Evolutionary conservation across 2,113 vertebrate species (phyloP).

Genomic region (Ptilorrhoa leucosticta): DNA sequence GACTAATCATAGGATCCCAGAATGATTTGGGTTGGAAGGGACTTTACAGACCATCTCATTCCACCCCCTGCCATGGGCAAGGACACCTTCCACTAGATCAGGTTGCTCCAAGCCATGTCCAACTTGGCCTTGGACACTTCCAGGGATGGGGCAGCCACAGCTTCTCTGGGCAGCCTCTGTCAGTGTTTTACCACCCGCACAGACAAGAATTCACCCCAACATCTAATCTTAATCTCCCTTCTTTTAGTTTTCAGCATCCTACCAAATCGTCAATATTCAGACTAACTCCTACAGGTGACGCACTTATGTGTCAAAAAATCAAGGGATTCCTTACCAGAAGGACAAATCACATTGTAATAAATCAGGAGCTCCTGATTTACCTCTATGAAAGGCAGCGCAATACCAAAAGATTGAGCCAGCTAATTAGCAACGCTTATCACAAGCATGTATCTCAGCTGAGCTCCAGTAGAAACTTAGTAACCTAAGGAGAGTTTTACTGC

Average conservation of each 20-base stretch:
- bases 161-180: neutral
- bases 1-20: neutral
- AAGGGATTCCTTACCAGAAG: neutral
- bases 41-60: neutral
- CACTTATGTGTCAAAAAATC: neutral
- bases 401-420: neutral
- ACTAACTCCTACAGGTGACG: neutral
- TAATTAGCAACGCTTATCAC: neutral
- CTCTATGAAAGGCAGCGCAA: neutral
- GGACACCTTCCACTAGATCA: neutral
- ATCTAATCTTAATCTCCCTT: neutral
- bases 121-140: neutral
- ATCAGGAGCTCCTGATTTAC: neutral
- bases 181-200: fast-evolving
- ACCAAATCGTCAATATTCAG: neutral
- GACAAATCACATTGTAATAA: neutral
- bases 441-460: fast-evolving
- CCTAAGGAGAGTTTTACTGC: neutral
- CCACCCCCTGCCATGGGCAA: neutral
- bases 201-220: neutral
- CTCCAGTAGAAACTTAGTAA: neutral
- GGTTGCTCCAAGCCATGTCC: fast-evolving
- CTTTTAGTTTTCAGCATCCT: neutral
- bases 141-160: neutral
- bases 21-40: neutral